phyloP scores from a whole-genome alignment of 2,113 vertebrate species.

The Melospiza georgiana region DNA sequence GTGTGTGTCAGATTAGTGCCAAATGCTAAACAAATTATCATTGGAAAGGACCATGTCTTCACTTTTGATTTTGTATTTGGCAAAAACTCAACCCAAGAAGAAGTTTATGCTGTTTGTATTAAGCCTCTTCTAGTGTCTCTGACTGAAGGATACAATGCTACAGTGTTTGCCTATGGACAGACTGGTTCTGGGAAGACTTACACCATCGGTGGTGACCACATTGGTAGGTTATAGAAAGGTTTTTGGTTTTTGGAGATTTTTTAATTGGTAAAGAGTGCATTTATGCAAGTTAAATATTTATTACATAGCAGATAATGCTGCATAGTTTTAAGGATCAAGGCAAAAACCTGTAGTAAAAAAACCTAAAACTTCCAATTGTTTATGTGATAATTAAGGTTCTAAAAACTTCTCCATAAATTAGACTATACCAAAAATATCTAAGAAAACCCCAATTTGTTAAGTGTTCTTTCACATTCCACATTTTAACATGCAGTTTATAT shows the following conservation, averaged over 20 bases:
- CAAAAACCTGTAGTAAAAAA: neutral
- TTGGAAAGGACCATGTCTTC: constrained; percentile 84
- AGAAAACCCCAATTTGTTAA: neutral
- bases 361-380: neutral
- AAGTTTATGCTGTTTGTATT: constrained; percentile 85
- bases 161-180: constrained; percentile 92
- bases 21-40: constrained; percentile 79
- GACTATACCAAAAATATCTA: neutral
- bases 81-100: constrained; percentile 81
- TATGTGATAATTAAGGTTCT: neutral
- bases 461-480: neutral
- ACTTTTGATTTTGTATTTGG: constrained; percentile 90
- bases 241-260: neutral
- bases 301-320: neutral
- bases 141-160: constrained; percentile 87
- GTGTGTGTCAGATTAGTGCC: constrained; percentile 83
- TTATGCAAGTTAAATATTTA: neutral
- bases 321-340: neutral
- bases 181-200: constrained; percentile 94
- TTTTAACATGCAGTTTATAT: neutral
- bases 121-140: constrained; percentile 83
- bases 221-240: constrained; percentile 74
- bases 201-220: constrained; percentile 82
- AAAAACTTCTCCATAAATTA: neutral
- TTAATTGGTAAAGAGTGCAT: neutral